Conservation (phyloP, 64 coral and sea anemone genomes). For the Stichodactyla helianthus region DNA sequence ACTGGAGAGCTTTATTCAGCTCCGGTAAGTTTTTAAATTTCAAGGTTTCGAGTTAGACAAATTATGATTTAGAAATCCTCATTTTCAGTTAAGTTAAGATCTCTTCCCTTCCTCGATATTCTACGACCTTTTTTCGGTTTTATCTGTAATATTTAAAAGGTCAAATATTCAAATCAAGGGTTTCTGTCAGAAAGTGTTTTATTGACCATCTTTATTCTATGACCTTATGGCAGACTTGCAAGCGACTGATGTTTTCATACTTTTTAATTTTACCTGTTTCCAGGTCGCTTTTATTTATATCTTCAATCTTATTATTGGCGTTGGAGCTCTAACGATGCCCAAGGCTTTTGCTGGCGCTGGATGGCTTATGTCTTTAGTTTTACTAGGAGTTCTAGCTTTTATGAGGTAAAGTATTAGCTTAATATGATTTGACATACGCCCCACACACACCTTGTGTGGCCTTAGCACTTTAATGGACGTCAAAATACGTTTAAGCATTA, state of each 20-base stretch:
- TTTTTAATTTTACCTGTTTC: background rate
- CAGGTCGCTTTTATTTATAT: constrained; percentile 95
- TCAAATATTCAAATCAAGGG: too few relatives aligned
- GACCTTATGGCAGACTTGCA: too few relatives aligned
- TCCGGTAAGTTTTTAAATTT: constrained; percentile 41
- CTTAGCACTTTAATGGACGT: too few relatives aligned
- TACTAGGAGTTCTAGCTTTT: constrained; percentile 55
- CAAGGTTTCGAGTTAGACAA: background rate
- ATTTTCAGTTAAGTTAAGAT: too few relatives aligned
- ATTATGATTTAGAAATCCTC: background rate
- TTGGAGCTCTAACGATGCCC: constrained; percentile 87
- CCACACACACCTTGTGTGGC: too few relatives aligned
- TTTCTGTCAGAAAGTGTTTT: too few relatives aligned
- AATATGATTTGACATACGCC: background rate
- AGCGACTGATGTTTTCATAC: background rate
- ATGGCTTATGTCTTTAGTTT: constrained; percentile 60
- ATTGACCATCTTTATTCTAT: too few relatives aligned
- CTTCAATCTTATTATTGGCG: constrained; percentile 92
- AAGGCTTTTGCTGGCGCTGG: constrained; percentile 91
- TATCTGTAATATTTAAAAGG: too few relatives aligned
- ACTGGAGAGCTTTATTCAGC: constrained; percentile 71
- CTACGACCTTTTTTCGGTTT: too few relatives aligned
- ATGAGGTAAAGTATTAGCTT: constrained; percentile 53
- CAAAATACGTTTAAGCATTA: background rate
- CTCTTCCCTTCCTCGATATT: too few relatives aligned